Conservation (phyloP, 2,888 invertebrate genomes). For the Labia minor region DNA sequence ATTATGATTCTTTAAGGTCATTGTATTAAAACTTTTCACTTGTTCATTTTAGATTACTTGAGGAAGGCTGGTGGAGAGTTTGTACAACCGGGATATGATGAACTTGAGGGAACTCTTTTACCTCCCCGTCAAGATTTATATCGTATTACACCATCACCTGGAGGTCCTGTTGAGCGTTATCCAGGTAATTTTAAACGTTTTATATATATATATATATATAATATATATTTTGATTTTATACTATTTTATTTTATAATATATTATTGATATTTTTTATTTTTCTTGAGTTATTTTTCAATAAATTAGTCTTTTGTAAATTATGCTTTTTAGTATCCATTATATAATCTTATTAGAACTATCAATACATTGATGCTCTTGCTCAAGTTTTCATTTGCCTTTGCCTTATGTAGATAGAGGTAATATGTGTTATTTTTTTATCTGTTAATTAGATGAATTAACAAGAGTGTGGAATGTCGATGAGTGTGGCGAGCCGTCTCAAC, state of each 20-base stretch:
- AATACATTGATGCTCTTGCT: neutral
- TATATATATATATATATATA: too few relatives aligned
- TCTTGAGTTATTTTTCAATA: too few relatives aligned
- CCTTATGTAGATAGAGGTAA: neutral
- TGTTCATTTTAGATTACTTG: slow-evolving; percentile 40
- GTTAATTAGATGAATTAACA: slow-evolving; percentile 36
- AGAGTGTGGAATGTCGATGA: slow-evolving; percentile 39
- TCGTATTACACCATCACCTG: slow-evolving; percentile 54
- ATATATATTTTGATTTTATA: too few relatives aligned
- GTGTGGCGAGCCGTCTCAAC: slow-evolving; percentile 36
- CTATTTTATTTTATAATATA: too few relatives aligned
- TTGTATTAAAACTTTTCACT: too few relatives aligned
- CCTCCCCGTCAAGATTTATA: slow-evolving; percentile 40
- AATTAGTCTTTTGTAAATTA: neutral
- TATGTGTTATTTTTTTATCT: neutral
- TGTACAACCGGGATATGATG: slow-evolving; percentile 53
- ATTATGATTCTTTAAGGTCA: too few relatives aligned
- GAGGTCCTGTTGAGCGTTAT: slow-evolving; percentile 48
- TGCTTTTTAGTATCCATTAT: neutral
- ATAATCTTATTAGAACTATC: neutral
- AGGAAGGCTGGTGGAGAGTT: slow-evolving; percentile 40
- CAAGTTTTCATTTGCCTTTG: neutral
- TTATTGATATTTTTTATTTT: too few relatives aligned
- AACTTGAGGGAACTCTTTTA: slow-evolving; percentile 42
- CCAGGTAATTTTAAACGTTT: neutral